Percentiles rank a stretch among this genome's conserved stretches.
phyloP scores from a whole-genome alignment of 1,140 invertebrate species.

The Phymastichus coffea region DNA sequence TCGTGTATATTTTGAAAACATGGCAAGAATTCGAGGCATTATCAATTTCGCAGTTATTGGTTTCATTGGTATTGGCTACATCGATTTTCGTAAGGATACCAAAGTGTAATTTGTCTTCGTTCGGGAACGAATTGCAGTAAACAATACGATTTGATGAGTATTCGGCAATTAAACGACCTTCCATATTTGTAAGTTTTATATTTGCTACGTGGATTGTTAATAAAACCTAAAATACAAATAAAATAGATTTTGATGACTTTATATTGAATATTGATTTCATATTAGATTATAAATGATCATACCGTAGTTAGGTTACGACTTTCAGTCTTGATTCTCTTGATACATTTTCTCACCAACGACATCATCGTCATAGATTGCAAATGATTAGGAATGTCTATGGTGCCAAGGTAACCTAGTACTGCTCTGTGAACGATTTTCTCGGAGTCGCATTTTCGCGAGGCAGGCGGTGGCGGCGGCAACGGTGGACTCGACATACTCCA shows the following conservation, averaged over 20 bases:
- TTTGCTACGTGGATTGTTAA: slow-evolving; percentile 81
- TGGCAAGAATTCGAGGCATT: slow-evolving; percentile 83
- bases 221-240: slow-evolving; percentile 55
- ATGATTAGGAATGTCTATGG: slow-evolving; percentile 92
- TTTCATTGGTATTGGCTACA: slow-evolving; percentile 31
- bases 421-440: slow-evolving; percentile 75
- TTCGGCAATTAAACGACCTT: slow-evolving; percentile 70
- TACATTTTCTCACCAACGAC: slow-evolving; percentile 73
- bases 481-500: slow-evolving; percentile 50
- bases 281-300: background rate
- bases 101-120: slow-evolving; percentile 89
- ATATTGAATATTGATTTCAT: background rate
- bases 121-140: slow-evolving; percentile 86
- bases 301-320: slow-evolving; percentile 82
- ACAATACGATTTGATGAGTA: slow-evolving; percentile 84
- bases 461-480: slow-evolving; percentile 52
- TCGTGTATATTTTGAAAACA: slow-evolving; percentile 90
- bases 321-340: slow-evolving; percentile 84
- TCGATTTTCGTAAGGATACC: slow-evolving; percentile 79
- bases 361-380: slow-evolving; percentile 73
- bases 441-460: slow-evolving; percentile 50
- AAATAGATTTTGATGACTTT: background rate
- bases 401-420: slow-evolving; percentile 91
- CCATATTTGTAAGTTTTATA: slow-evolving; percentile 73
- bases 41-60: background rate